Conservation (phyloP, 2,888 invertebrate species). For the Xanthostigma xanthostigma region DNA sequence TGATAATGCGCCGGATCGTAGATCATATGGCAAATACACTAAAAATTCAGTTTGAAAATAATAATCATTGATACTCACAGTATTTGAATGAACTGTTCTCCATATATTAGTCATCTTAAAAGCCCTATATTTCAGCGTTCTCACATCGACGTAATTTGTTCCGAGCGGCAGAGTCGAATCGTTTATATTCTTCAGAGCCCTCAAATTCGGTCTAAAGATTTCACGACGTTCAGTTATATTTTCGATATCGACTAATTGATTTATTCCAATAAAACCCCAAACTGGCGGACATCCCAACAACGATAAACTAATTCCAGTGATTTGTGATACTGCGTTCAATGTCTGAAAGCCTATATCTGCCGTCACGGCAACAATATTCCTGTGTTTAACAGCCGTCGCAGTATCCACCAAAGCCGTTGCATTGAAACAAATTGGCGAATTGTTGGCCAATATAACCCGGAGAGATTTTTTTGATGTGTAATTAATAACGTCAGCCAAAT, state of each 20-base stretch:
- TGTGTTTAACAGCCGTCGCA: slow-evolving; percentile 26
- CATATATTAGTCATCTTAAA: slow-evolving; percentile 29
- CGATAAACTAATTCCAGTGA: slow-evolving; percentile 30
- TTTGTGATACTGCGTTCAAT: slow-evolving; percentile 28
- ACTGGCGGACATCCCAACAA: slow-evolving; percentile 44
- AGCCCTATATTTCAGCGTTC: slow-evolving; percentile 36
- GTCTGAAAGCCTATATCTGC: slow-evolving; percentile 38
- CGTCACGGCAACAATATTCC: slow-evolving; percentile 40
- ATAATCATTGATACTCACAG: slow-evolving; percentile 24
- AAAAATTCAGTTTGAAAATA: too few relatives aligned
- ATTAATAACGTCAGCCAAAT: slow-evolving; percentile 34
- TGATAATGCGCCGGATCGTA: too few relatives aligned
- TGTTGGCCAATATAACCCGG: slow-evolving; percentile 35
- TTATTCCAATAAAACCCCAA: slow-evolving; percentile 45
- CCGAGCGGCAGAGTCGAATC: slow-evolving; percentile 37
- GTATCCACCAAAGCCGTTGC: slow-evolving; percentile 33
- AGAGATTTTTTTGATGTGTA: slow-evolving; percentile 31
- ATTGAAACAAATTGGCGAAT: slow-evolving; percentile 41
- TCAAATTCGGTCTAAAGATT: slow-evolving; percentile 33
- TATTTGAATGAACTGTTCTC: slow-evolving; percentile 25
- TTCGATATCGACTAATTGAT: slow-evolving; percentile 36
- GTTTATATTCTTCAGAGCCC: slow-evolving; percentile 31
- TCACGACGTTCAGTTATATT: slow-evolving; percentile 37
- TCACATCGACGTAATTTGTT: slow-evolving; percentile 32
- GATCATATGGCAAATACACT: too few relatives aligned